Base-by-base conservation (phyloP, 2,888 invertebrate genomes). In the Hydrotaea diabolus region DNA sequence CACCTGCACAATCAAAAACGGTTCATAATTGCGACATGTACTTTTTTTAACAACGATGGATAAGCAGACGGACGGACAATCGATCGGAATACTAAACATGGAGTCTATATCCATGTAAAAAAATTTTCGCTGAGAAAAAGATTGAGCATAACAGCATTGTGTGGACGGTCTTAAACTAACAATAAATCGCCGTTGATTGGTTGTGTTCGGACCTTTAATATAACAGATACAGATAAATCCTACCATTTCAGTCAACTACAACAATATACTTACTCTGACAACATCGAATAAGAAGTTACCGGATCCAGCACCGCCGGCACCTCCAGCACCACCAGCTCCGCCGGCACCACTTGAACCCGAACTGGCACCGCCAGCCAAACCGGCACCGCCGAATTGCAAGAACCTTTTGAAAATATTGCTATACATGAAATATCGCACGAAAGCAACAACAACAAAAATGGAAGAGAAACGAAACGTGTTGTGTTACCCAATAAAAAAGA, bases 271-370 rank as follows among this genome's bases (percentile, higher is more conserved):
- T 94, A 97, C 97, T 94, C 97, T 94, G 92, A 97, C 96, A 91
- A 97, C 95, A 93, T 97, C 97, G 93, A 97, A 97, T 88, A 97
- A 94, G 94, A 97, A 97, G 93, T 97, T 97, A 86, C 97, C 97
- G 73, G 96, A 96, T 77, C 96, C 96, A n/a, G 91, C 92, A 80
- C 91, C 92, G 69, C 94, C 93, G 62, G 91, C 91, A 85, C 94
- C 94, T 21, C 93, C 93, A 78, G 91, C 94, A 5, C 93, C 93
- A 77, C 92, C 94, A n/a, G n/a, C n/a, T n/a, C n/a, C 31, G 43
- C 88, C 88, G 71, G 89, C 90, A 72, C 80, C 81, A 46, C 85
- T 64, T 11, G 84, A 83, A 23, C 87, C 87, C 80, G 88, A 87
- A 64, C 89, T 86, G 11, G 90, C 86, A 39, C 90, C 89, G 26